These are phyloP conservation scores for Chionodraco myersi DNA, from an alignment of 2,113 vertebrate genomes.

Conservation along the genomic window DNA sequence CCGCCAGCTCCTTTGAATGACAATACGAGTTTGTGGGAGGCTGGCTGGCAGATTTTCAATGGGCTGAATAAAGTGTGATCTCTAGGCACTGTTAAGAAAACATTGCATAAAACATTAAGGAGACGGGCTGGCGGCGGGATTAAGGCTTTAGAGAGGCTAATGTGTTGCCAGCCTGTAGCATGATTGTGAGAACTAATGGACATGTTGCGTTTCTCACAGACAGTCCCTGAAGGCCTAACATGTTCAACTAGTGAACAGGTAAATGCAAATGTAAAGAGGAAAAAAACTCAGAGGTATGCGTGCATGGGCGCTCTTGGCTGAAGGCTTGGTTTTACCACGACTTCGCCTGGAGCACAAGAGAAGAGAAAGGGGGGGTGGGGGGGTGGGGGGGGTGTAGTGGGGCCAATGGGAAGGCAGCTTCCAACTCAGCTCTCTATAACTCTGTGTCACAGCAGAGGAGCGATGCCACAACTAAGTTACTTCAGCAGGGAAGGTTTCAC, in stretches of 20 bases:
- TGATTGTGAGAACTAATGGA: background rate
- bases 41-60: constrained; percentile 48
- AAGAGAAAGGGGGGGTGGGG: constrained; percentile 15
- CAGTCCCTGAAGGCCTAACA: background rate
- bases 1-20: constrained; percentile 66
- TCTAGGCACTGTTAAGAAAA: constrained; percentile 67
- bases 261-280: constrained; percentile 46
- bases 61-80: constrained; percentile 63
- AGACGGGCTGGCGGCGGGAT: constrained; percentile 66
- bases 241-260: constrained; percentile 42
- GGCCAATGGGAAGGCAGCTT: constrained; percentile 92
- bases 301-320: constrained; percentile 50
- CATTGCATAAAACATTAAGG: constrained; percentile 71
- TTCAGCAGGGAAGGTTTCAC: constrained; percentile 69
- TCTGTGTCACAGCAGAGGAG: constrained; percentile 86
- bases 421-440: constrained; percentile 90
- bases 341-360: constrained; percentile 87
- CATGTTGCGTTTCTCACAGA: background rate
- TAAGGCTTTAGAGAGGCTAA: constrained; percentile 36
- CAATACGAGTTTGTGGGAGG: constrained; percentile 58
- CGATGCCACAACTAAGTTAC: constrained; percentile 77
- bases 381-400: constrained; percentile 63
- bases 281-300: constrained; percentile 30
- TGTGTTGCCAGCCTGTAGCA: constrained; percentile 19
- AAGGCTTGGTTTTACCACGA: constrained; percentile 69